These are phyloP conservation scores for Drosophila pallidifrons DNA, from an alignment of 1,140 invertebrate species.

Conservation along the genomic window DNA sequence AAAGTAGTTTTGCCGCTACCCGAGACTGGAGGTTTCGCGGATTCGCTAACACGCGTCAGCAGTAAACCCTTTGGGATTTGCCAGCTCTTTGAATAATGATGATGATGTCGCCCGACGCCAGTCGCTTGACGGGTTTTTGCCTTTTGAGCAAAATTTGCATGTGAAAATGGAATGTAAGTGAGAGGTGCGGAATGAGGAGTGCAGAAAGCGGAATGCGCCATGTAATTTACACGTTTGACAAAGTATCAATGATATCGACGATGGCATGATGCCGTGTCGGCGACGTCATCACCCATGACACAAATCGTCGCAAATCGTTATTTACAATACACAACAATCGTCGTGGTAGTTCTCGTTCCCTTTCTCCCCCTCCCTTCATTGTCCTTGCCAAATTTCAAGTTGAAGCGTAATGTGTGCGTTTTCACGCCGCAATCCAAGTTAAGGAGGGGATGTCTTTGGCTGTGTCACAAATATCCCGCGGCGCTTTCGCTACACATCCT, in stretches of 20 bases:
- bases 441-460: conserved; percentile 21
- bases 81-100: conserved; percentile 77
- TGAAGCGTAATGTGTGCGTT: conserved; percentile 69
- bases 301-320: conserved; percentile 82
- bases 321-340: conserved; percentile 68
- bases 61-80: conserved; percentile 73
- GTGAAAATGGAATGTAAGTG: conserved; percentile 62
- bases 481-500: conserved; percentile 77
- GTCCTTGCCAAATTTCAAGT: conserved; percentile 13
- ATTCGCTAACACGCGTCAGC: conserved; percentile 49
- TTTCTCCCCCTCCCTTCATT: not conserved
- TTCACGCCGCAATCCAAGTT: conserved; percentile 59
- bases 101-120: conserved; percentile 56
- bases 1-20: conserved; percentile 67
- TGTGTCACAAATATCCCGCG: conserved; percentile 74
- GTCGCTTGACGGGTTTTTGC: conserved; percentile 28
- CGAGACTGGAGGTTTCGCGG: conserved; percentile 18
- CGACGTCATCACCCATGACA: conserved; percentile 73
- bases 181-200: conserved; percentile 58
- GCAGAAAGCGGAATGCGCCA: conserved; percentile 65
- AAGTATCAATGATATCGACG: conserved; percentile 81
- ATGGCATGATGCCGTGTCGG: conserved; percentile 52
- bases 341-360: conserved; percentile 7
- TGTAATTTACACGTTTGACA: conserved; percentile 83
- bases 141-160: conserved; percentile 74